phyloP scores from a whole-genome alignment of 2,113 vertebrate species.

The Struthio camelus region DNA sequence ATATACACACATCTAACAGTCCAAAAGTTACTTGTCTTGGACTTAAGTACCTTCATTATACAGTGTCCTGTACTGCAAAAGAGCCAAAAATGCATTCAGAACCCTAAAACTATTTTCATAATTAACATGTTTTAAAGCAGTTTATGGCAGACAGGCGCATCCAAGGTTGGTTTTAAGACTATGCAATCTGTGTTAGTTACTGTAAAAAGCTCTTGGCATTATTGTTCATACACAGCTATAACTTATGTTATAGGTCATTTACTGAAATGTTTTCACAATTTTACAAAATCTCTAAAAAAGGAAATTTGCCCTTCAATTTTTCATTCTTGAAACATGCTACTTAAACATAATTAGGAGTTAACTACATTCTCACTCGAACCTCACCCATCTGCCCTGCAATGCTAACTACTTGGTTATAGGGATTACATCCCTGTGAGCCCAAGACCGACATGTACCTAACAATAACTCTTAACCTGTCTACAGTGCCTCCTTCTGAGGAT shows the following conservation, averaged over 20 bases:
- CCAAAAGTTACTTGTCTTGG: constrained; percentile 48
- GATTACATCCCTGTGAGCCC: background rate
- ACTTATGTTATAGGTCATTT: constrained; percentile 35
- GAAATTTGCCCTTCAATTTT: constrained; percentile 52
- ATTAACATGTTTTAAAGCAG: constrained; percentile 61
- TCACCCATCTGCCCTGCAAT: background rate
- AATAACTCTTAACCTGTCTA: background rate
- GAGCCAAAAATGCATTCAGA: constrained; percentile 61
- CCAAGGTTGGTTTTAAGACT: constrained; percentile 44
- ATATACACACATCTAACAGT: constrained; percentile 55
- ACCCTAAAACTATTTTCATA: constrained; percentile 51
- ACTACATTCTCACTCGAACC: constrained; percentile 1
- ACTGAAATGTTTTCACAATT: constrained; percentile 63
- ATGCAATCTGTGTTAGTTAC: constrained; percentile 11
- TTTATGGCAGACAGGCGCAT: constrained; percentile 28
- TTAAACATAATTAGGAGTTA: constrained; percentile 39
- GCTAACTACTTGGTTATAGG: constrained; percentile 1
- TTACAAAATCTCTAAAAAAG: constrained; percentile 44
- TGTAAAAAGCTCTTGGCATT: constrained; percentile 44
- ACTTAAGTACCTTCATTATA: constrained; percentile 68
- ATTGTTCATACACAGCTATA: constrained; percentile 26
- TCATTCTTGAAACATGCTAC: constrained; percentile 51
- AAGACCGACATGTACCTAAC: background rate
- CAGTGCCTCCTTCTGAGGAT: background rate
- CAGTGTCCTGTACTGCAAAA: constrained; percentile 66